These are phyloP conservation scores for Napeogenes inachia DNA, from an alignment of 2,888 invertebrate genomes.

Conservation along the genomic window DNA sequence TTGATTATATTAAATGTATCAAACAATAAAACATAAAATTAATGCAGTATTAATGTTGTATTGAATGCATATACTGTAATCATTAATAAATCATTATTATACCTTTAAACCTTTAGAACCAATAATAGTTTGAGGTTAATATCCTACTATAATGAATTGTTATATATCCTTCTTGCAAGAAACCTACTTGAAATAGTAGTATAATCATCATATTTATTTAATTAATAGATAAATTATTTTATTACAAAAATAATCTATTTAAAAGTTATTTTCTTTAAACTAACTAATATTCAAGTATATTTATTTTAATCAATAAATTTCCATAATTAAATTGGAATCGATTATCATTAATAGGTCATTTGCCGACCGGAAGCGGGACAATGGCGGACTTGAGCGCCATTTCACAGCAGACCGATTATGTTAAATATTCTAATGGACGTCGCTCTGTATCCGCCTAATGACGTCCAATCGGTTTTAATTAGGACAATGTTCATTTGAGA, in stretches of 20 bases:
- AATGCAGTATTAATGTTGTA: constrained; percentile 16
- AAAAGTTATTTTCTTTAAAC: too few species aligned
- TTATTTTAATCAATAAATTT: constrained; percentile 1
- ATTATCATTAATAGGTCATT: constrained; percentile 20
- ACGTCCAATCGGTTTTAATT: background rate
- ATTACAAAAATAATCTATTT: too few species aligned
- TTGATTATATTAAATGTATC: constrained; percentile 41
- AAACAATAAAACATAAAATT: constrained; percentile 30
- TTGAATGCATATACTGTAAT: constrained; percentile 14
- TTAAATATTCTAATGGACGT: constrained; percentile 17
- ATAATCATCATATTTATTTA: too few species aligned
- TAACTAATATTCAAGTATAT: background rate
- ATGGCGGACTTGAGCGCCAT: constrained; percentile 37
- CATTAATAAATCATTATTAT: constrained; percentile 14
- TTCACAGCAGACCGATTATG: constrained; percentile 38
- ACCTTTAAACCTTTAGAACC: background rate
- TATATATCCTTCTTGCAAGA: too few species aligned
- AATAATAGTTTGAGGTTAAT: constrained; percentile 2
- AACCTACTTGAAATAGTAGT: too few species aligned
- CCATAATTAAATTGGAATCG: constrained; percentile 15
- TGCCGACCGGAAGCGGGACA: constrained; percentile 48
- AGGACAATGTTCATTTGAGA: background rate
- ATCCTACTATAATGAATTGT: too few species aligned
- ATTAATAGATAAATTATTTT: too few species aligned
- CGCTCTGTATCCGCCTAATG: constrained; percentile 1